A percentile compares a stretch with the other conserved stretches of the same genome.
These are phyloP conservation scores for Mesoligia furuncula DNA, from an alignment of 2,888 invertebrate genomes.

Conservation along the genomic window DNA sequence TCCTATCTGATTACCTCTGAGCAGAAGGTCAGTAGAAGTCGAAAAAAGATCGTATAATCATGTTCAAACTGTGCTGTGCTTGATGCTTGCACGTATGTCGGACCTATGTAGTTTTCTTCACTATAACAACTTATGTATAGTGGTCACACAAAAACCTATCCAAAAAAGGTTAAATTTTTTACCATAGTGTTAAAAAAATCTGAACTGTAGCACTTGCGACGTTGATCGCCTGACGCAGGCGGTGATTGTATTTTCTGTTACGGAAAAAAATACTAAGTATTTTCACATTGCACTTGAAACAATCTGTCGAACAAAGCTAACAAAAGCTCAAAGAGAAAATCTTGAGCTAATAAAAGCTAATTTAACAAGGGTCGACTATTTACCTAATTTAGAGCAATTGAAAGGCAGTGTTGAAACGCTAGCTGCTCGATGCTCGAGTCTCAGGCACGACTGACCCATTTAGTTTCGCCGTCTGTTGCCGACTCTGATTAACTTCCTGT, in stretches of 20 bases:
- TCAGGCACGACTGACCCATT: constrained; percentile 79
- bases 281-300: neutral
- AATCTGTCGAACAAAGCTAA: constrained; percentile 38
- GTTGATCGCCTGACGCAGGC: neutral
- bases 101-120: neutral
- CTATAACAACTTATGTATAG: neutral
- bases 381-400: constrained; percentile 85
- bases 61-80: neutral
- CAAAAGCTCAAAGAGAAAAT: constrained; percentile 61
- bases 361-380: constrained; percentile 78
- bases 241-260: neutral
- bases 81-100: no score
- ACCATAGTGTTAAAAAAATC: no score
- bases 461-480: constrained; percentile 79
- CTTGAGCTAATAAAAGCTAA: constrained; percentile 77
- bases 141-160: neutral
- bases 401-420: constrained; percentile 75
- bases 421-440: constrained; percentile 44
- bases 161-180: neutral
- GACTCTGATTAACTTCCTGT: constrained; percentile 87
- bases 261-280: neutral
- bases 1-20: neutral
- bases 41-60: neutral
- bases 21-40: neutral
- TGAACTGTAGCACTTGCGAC: neutral